These are phyloP conservation scores for Dioctria rufipes DNA, from an alignment of 2,888 invertebrate species.

Conservation along the genomic window DNA sequence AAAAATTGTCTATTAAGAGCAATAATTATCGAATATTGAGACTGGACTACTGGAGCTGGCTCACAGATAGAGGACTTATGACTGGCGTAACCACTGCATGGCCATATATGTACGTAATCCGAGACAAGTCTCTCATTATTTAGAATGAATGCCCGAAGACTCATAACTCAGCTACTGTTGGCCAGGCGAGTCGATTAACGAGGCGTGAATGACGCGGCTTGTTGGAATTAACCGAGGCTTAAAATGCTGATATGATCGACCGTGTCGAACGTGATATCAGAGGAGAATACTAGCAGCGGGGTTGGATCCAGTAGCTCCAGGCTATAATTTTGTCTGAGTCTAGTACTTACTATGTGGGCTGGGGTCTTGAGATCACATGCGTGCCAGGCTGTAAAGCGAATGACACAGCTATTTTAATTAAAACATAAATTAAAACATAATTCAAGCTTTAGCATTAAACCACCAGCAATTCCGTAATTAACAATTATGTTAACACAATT, in stretches of 20 bases:
- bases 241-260: constrained; percentile 36
- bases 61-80: neutral
- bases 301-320: too few species aligned
- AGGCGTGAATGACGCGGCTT: constrained; percentile 45
- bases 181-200: constrained; percentile 31
- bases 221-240: constrained; percentile 11
- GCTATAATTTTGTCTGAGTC: too few species aligned
- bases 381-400: constrained; percentile 13
- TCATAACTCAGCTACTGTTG: constrained; percentile 2
- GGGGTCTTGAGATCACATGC: constrained; percentile 15
- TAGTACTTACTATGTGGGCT: neutral
- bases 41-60: neutral
- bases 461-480: constrained; percentile 54
- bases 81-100: neutral
- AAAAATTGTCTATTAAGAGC: constrained; percentile 25
- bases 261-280: constrained; percentile 12
- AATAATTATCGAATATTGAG: neutral
- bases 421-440: constrained; percentile 57
- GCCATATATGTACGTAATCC: neutral
- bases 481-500: constrained; percentile 59
- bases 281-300: neutral
- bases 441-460: constrained; percentile 17
- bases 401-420: constrained; percentile 56
- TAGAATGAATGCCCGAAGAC: neutral
- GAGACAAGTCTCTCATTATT: neutral